Percentiles rank a stretch among this genome's conserved stretches.
Evolutionary conservation across 2,113 vertebrate genomes (phyloP).

Genomic region (Pelecanus crispus): DNA sequence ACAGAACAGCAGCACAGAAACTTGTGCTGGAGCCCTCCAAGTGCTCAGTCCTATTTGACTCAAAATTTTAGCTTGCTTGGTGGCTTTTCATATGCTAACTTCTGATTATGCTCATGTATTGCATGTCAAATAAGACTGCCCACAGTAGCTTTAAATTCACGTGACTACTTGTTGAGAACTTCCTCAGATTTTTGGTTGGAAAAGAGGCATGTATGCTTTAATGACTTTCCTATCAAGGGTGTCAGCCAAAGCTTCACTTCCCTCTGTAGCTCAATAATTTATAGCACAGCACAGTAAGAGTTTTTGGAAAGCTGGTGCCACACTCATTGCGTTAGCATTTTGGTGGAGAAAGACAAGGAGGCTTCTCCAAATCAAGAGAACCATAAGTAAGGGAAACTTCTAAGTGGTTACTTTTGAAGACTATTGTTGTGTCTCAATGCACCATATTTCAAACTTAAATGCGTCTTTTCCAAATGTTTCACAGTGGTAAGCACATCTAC

Average conservation of each 20-base stretch:
- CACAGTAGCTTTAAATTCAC: not conserved
- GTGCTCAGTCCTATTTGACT: not conserved
- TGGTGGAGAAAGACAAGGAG: not conserved
- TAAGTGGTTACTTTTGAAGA: slow-evolving; percentile 47
- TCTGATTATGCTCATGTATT: fast-evolving
- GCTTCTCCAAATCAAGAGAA: not conserved
- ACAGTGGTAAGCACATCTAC: slow-evolving; percentile 4
- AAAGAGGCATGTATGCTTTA: not conserved
- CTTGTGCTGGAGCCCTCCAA: not conserved
- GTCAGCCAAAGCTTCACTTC: not conserved
- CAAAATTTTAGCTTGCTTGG: not conserved
- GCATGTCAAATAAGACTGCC: not conserved
- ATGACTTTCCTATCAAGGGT: not conserved
- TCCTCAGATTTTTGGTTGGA: not conserved
- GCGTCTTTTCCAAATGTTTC: slow-evolving; percentile 35
- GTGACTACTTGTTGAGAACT: not conserved
- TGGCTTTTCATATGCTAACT: not conserved
- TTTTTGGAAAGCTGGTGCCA: not conserved
- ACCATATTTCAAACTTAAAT: slow-evolving; percentile 56
- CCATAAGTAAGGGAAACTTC: not conserved
- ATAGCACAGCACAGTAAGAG: not conserved
- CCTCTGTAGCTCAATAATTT: slow-evolving; percentile 6
- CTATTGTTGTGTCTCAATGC: not conserved
- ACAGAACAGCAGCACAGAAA: not conserved
- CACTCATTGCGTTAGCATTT: not conserved